Percentiles rank a stretch among this genome's conserved stretches.
Conservation (phyloP, 2,113 vertebrate genomes). For the Zapus hudsonius region DNA sequence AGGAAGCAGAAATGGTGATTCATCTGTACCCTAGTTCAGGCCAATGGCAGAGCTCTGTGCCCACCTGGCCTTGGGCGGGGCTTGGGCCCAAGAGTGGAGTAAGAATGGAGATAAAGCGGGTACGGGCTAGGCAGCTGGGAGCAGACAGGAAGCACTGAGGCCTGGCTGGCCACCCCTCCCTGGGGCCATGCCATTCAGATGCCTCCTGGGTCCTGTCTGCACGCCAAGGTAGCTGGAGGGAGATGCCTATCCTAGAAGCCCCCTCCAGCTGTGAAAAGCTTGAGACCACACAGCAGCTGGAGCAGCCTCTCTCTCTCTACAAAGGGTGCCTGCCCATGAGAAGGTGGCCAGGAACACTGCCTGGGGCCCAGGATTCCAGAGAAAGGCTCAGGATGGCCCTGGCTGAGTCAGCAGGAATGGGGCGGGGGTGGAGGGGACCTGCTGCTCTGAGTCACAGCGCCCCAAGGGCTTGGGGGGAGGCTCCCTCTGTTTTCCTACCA, state of each 20-base stretch:
- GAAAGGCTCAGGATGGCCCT: background rate
- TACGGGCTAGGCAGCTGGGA: no score
- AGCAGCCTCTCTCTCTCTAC: background rate
- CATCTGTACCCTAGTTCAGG: background rate
- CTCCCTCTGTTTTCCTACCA: background rate
- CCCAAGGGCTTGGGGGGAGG: background rate
- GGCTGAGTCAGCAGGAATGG: slow-evolving; percentile 67
- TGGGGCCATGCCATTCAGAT: no score
- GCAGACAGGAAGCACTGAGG: background rate
- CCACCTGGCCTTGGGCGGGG: background rate
- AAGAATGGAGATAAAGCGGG: background rate
- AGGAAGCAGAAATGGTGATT: background rate
- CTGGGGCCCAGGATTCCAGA: slow-evolving; percentile 56
- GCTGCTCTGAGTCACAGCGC: slow-evolving; percentile 56
- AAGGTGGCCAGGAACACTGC: background rate
- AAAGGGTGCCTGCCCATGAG: background rate
- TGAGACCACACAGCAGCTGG: fast-evolving
- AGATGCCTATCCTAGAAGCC: background rate
- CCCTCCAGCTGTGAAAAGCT: background rate
- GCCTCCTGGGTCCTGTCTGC: background rate
- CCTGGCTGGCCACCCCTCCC: background rate
- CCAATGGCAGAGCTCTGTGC: background rate
- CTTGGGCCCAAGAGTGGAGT: background rate
- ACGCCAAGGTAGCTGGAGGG: background rate
- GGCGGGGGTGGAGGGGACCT: slow-evolving; percentile 15